phyloP scores from a whole-genome alignment of 2,113 vertebrate species.

The Lasiurus borealis region DNA sequence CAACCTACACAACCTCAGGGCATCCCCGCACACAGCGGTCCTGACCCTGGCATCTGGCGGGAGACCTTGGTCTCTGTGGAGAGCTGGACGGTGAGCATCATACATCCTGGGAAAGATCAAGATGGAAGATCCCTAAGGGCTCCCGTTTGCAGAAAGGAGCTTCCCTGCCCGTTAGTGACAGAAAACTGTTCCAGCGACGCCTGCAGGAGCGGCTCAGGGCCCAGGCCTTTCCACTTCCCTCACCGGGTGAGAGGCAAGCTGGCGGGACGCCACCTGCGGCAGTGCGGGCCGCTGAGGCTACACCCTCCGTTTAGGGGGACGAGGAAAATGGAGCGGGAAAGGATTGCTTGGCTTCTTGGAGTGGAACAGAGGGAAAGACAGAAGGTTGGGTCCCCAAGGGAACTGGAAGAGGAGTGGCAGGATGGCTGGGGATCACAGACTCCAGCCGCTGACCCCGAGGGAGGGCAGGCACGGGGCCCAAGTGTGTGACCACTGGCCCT shows the following conservation, averaged over 20 bases:
- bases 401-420: background rate
- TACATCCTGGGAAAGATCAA: background rate
- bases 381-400: background rate
- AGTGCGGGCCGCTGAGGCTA: background rate
- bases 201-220: accelerated
- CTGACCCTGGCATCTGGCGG: background rate
- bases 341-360: background rate
- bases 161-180: background rate
- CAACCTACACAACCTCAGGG: background rate
- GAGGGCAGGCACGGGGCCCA: too few species aligned
- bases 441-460: background rate
- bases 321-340: background rate
- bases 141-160: background rate
- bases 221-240: background rate
- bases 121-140: background rate
- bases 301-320: background rate
- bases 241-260: background rate
- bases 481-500: background rate
- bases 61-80: background rate
- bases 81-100: background rate
- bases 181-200: background rate
- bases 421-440: background rate
- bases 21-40: accelerated
- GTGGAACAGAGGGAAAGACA: background rate
- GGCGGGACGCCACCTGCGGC: accelerated